Evolutionary conservation across 2,113 vertebrate species (phyloP).

Genomic region (Odontesthes bonariensis): DNA sequence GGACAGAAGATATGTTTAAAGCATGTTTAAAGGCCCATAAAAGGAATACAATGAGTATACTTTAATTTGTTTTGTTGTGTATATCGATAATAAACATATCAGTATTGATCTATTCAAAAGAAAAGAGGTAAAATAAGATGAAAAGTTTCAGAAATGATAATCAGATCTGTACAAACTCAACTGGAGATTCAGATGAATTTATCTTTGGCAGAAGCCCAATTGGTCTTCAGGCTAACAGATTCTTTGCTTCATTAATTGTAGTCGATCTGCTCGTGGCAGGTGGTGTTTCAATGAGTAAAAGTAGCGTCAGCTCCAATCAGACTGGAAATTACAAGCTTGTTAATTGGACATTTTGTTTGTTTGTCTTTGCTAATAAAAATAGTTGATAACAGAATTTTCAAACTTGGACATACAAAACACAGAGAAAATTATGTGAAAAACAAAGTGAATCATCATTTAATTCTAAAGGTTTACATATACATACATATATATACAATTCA

Average conservation of each 20-base stretch:
- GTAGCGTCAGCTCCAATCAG: neutral
- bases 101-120: too few species aligned
- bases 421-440: too few species aligned
- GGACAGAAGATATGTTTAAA: too few species aligned
- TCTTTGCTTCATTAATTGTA: constrained; percentile 18
- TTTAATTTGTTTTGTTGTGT: too few species aligned
- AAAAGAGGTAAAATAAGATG: too few species aligned
- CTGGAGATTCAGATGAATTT: constrained; percentile 3
- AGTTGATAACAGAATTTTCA: neutral
- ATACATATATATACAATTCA: too few species aligned
- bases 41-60: too few species aligned
- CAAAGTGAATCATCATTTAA: too few species aligned
- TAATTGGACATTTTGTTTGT: neutral
- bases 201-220: constrained; percentile 6
- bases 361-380: too few species aligned
- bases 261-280: constrained; percentile 23
- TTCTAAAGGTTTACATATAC: too few species aligned
- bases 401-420: neutral
- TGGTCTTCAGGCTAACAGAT: constrained; percentile 11
- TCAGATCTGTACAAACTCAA: neutral
- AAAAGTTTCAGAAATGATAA: neutral
- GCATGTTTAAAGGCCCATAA: too few species aligned
- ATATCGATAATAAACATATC: too few species aligned
- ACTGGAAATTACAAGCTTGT: neutral
- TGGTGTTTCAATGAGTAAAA: constrained; percentile 1